Conservation (phyloP, 2,113 vertebrate genomes). For the Mirza zaza region DNA sequence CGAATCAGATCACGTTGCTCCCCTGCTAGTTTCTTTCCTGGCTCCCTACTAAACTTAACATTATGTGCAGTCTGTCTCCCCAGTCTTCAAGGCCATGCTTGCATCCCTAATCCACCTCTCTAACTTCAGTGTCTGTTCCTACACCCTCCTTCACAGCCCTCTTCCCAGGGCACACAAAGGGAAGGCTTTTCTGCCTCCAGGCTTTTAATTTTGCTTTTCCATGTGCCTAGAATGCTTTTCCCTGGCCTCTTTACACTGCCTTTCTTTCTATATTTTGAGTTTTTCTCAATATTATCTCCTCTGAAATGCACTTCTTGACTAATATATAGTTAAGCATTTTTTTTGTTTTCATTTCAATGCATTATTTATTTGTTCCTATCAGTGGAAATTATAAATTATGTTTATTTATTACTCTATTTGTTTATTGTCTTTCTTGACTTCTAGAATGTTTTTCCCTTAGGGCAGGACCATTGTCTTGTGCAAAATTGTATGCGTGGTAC, state of each 20-base stretch:
- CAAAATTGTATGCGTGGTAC: neutral
- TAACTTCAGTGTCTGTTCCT: neutral
- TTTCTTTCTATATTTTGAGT: neutral
- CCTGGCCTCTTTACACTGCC: rapidly evolving
- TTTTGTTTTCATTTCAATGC: neutral
- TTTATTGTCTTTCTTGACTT: neutral
- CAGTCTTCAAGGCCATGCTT: neutral
- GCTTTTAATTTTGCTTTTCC: neutral
- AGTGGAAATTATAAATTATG: neutral
- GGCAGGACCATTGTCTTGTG: neutral
- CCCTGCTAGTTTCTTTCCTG: neutral
- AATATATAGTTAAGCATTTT: neutral
- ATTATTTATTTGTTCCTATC: neutral
- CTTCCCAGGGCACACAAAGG: rapidly evolving
- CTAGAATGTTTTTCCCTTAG: neutral
- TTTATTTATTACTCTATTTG: neutral
- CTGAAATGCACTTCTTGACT: neutral
- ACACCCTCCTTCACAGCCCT: neutral
- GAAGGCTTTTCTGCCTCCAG: neutral
- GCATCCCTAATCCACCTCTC: no score
- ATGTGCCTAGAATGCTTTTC: neutral
- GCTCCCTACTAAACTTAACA: neutral
- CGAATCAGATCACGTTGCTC: neutral
- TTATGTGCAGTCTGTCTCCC: rapidly evolving
- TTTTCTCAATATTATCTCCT: neutral